Evolutionary conservation across 2,888 invertebrate species (phyloP), one percentile per base, ranked within the genome.

Genomic region (Pyrrhia umbra): DNA sequence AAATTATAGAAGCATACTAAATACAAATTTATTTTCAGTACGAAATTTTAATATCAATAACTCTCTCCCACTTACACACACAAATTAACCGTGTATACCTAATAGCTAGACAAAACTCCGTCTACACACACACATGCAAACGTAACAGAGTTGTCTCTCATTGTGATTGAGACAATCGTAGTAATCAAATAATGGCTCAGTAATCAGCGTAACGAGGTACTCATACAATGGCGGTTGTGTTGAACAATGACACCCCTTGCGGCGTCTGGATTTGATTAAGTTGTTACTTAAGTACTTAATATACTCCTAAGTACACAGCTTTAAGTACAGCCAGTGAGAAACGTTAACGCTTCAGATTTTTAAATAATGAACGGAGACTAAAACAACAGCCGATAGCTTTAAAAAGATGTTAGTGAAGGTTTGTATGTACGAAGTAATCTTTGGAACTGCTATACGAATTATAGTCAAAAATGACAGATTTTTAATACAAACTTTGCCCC

Each of bases 121-220:
- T 5, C 25, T 34, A 25, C 13, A 42, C 40, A 54, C 61, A 58
- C 42, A 46, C 30, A 71, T 39, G 9, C 25, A 58, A 68, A 74
- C n/a, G n/a, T 52, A 74, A 62, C 42, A 51, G 43, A 18, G 20
- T 20, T 62, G 47, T 56, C 23, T 61, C 59, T 30, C 58, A 63
- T 75, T 75, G 70, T 75, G 50, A 69, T 57, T 72, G 61, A 73
- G 77, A 73, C 75, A 72, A 72, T 77, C 37, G 51, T 5, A 20
- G 39, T 69, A 75, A 75, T 77, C 34, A 57, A 77, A 77, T 77
- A 65, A 73, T 45, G 68, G 45, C 15, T 49, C 49, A 40, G 59
- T 73, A 61, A 64, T 61, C 49, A 65, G 30, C 40, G 16, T 62
- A 77, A 77, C 68, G 50, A 77, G 43, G 59, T 58, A 47, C 54